Base-by-base conservation (phyloP, 2,113 vertebrate genomes). In the Girardinichthys multiradiatus region DNA sequence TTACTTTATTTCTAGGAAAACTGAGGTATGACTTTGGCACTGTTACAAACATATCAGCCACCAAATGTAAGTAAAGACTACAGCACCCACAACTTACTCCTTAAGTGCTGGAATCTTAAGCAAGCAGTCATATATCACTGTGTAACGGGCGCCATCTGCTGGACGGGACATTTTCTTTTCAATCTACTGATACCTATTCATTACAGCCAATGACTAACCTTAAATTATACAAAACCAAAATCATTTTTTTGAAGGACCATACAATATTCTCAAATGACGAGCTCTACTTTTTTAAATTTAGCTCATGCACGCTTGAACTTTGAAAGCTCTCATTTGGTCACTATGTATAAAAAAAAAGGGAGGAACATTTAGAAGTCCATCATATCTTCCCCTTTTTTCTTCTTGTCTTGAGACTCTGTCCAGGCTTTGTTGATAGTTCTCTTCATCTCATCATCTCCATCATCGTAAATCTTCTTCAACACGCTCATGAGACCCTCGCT, bases 391-490 rank as follows among this genome's bases (percentile, higher is more conserved):
- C 95, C 95, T 93, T 91, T 96, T 54, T 92, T 86, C 88, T 98
- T 97, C 92, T 99, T 99, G 82, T 99, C 98, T 86, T 98, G 95
- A 39, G 96, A 98, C 88, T 99, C 97, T 12, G 95, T 93, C 97
- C 98, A 99, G 57, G 97, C 98, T 93, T 99, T 99, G 91, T 97
- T 99, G 93, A 99, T 97, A 63, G 96, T 98, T 87, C 97, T 95
- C 81, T 98, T 99, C 96, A 98, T 98, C 31, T 99, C 98, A 29
- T 99, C 98, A 12, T 99, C 97, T 54, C 98, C 98, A 13, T 99
- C 97, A 0, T 95, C 93, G 57, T 99, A 99, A 77, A 99, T 97
- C 92, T 99, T 98, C 85, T 98, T 99, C 69, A 99, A 86, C 87
- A 99, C 95, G 89, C 79, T 98, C 97, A 99, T 99, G 37, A 99